Conservation (phyloP, 1,140 invertebrate species). For the Neodiprion fabricii region DNA sequence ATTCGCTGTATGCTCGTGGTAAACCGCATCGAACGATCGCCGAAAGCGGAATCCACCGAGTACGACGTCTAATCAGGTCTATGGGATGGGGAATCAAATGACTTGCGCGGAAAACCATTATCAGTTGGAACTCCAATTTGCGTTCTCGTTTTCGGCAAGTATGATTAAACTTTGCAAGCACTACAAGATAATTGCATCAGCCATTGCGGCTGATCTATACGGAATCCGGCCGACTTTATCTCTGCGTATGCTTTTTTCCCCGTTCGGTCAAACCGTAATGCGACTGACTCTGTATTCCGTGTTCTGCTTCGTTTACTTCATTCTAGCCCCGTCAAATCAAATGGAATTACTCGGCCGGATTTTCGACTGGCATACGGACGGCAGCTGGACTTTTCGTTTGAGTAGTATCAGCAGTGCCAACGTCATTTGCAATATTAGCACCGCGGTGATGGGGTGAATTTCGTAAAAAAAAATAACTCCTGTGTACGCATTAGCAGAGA, state of each 20-base stretch:
- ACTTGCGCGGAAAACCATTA: too few relatives aligned
- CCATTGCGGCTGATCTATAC: background rate
- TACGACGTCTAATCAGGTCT: too few relatives aligned
- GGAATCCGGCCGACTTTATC: background rate
- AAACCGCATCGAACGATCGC: too few relatives aligned
- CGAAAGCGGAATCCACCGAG: too few relatives aligned
- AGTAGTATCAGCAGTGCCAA: background rate
- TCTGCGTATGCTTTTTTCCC: background rate
- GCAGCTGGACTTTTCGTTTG: background rate
- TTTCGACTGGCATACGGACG: background rate
- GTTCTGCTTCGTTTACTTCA: background rate
- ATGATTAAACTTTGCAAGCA: background rate
- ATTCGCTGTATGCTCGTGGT: too few relatives aligned
- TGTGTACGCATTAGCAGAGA: too few relatives aligned
- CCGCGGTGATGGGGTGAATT: too few relatives aligned
- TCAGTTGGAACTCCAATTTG: background rate
- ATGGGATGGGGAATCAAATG: too few relatives aligned
- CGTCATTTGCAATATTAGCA: background rate
- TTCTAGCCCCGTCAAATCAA: background rate
- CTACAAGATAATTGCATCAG: background rate
- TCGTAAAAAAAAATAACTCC: too few relatives aligned
- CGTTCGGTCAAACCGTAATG: background rate
- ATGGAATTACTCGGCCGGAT: constrained; percentile 4
- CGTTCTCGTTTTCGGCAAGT: background rate
- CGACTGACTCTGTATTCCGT: background rate